Conservation (phyloP, 2,888 invertebrate species). For the Anoncus sp. region DNA sequence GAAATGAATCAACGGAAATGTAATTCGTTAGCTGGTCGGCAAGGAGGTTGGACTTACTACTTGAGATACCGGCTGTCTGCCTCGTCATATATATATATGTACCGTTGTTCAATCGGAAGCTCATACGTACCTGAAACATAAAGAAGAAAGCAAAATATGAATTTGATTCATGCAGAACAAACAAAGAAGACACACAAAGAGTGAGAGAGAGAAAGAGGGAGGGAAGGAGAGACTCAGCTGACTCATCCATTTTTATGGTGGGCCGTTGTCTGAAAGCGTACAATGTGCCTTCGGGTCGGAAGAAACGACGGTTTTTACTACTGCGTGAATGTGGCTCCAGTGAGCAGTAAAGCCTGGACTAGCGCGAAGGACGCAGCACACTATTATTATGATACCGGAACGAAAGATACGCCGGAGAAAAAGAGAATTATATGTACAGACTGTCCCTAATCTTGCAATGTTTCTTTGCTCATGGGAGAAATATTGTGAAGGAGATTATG, state of each 20-base stretch:
- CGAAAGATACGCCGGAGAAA: not conserved
- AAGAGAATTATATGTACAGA: not conserved
- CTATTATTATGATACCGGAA: not conserved
- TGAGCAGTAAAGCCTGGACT: not conserved
- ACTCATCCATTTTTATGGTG: not conserved
- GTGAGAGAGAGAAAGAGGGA: not conserved
- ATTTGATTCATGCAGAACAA: not conserved
- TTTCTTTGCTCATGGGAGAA: too few relatives aligned
- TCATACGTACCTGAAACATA: conserved; percentile 72
- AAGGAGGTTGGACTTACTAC: conserved; percentile 44
- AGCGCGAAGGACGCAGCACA: not conserved
- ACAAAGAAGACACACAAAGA: not conserved
- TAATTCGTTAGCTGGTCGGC: too few relatives aligned
- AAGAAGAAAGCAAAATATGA: conserved; percentile 46
- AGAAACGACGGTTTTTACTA: conserved; percentile 18
- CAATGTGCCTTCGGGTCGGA: conserved; percentile 2
- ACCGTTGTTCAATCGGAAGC: conserved; percentile 21
- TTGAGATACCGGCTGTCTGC: conserved; percentile 12
- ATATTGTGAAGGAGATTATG: too few relatives aligned
- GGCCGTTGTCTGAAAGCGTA: not conserved
- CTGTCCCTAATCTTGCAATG: too few relatives aligned
- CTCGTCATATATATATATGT: conserved; percentile 3
- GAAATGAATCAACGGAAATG: not conserved
- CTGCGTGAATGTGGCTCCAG: conserved; percentile 1
- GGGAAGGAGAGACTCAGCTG: not conserved